Percentiles rank a stretch among this genome's conserved stretches.
Conservation (phyloP, 2,113 vertebrate genomes). For the Meriones unguiculatus region DNA sequence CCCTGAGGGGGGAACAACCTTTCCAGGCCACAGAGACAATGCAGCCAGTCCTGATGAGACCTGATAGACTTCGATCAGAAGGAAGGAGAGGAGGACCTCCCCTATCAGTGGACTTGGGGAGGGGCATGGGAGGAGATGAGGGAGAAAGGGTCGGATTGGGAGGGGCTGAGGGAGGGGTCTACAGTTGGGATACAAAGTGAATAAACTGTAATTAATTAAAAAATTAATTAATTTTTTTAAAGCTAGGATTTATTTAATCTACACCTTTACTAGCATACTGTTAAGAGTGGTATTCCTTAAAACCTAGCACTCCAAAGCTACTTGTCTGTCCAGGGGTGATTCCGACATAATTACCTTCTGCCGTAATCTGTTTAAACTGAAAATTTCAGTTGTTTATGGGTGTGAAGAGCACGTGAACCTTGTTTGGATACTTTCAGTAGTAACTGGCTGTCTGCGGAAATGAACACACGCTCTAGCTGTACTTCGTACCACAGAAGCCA, state of each 20-base stretch:
- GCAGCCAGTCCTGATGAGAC: too few relatives aligned
- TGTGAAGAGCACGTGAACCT: neutral
- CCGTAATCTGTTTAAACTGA: conserved; percentile 33
- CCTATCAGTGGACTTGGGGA: too few relatives aligned
- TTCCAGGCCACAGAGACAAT: too few relatives aligned
- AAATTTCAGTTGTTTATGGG: neutral
- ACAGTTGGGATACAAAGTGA: too few relatives aligned
- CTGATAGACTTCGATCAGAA: too few relatives aligned
- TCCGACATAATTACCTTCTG: conserved; percentile 8
- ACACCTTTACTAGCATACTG: neutral
- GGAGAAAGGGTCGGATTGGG: too few relatives aligned
- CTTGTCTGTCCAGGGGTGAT: neutral
- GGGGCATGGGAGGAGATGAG: too few relatives aligned
- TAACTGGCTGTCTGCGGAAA: conserved; percentile 74
- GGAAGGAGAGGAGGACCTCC: too few relatives aligned
- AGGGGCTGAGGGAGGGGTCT: too few relatives aligned
- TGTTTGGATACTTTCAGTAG: neutral
- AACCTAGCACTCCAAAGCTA: neutral
- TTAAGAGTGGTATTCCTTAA: conserved; percentile 19
- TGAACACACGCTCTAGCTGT: conserved; percentile 82
- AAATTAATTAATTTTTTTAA: neutral
- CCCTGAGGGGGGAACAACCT: too few relatives aligned
- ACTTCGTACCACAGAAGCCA: conserved; percentile 83
- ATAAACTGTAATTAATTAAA: too few relatives aligned
- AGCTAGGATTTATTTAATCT: neutral